Evolutionary conservation across 2,888 invertebrate genomes (phyloP).

Genomic region (Scaptomyza polygonia): DNA sequence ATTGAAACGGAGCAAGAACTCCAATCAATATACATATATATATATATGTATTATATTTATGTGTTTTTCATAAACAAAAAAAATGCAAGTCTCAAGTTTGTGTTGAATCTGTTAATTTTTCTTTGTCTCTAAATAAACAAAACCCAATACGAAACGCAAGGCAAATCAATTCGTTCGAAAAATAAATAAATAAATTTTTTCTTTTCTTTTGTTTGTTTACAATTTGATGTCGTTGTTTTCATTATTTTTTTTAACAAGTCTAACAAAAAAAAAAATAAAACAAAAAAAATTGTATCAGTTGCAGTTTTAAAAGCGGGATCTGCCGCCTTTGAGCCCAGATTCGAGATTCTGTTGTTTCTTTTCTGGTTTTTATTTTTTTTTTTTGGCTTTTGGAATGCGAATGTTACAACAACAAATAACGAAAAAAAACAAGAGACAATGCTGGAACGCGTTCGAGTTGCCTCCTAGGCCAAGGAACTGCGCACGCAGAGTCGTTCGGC

Average conservation of each 20-base stretch:
- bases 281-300: neutral
- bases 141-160: slow-evolving; percentile 46
- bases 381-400: slow-evolving; percentile 54
- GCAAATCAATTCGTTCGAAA: slow-evolving; percentile 49
- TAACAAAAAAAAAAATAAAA: slow-evolving; percentile 22
- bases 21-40: too few relatives aligned
- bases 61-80: too few relatives aligned
- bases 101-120: too few relatives aligned
- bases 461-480: slow-evolving; percentile 46
- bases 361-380: slow-evolving; percentile 12
- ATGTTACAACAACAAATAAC: slow-evolving; percentile 36
- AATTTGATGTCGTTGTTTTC: slow-evolving; percentile 10
- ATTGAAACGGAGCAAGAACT: too few relatives aligned
- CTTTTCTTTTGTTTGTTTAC: slow-evolving; percentile 3
- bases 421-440: slow-evolving; percentile 19
- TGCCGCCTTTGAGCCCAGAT: slow-evolving; percentile 8
- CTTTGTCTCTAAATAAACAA: too few relatives aligned
- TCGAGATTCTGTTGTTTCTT: neutral
- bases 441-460: slow-evolving; percentile 7
- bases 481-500: slow-evolving; percentile 38
- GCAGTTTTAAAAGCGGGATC: slow-evolving; percentile 21
- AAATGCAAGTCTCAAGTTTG: too few relatives aligned
- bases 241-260: slow-evolving; percentile 30
- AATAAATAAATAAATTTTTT: slow-evolving; percentile 28
- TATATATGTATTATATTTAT: too few relatives aligned